Conservation (phyloP, 2,888 invertebrate species). For the Watsonalla cultraria region DNA sequence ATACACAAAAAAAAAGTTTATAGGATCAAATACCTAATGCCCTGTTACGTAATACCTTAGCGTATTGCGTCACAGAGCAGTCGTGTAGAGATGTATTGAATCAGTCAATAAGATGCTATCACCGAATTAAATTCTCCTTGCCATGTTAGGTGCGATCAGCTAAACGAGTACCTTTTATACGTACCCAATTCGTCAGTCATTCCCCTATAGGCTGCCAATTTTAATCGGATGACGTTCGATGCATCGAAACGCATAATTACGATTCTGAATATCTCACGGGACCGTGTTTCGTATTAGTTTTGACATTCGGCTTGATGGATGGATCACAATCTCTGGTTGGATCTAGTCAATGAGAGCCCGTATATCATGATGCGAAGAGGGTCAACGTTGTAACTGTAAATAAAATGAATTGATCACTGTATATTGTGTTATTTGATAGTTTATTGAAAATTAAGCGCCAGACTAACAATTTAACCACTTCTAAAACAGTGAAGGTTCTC, state of each 20-base stretch:
- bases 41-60: too few relatives aligned
- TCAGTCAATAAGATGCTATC: conserved; percentile 21
- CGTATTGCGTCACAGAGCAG: not conserved
- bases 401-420: not conserved
- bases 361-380: conserved; percentile 32
- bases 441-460: not conserved
- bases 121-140: conserved; percentile 21
- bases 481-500: too few relatives aligned
- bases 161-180: not conserved
- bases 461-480: too few relatives aligned
- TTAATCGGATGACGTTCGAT: conserved; percentile 71
- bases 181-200: conserved; percentile 29
- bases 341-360: conserved; percentile 69
- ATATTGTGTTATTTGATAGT: not conserved
- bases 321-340: conserved; percentile 69
- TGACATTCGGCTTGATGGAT: conserved; percentile 78
- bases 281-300: conserved; percentile 72
- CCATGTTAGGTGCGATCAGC: conserved; percentile 4
- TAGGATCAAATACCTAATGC: too few relatives aligned
- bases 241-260: conserved; percentile 74
- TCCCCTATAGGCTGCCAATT: conserved; percentile 74
- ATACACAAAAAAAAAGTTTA: too few relatives aligned
- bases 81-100: not conserved
- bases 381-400: not conserved
- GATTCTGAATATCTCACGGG: conserved; percentile 70